A percentile compares a stretch with the other conserved stretches of the same genome.
Conservation (phyloP, 2,113 vertebrate genomes). For the Pseudonaja textilis region DNA sequence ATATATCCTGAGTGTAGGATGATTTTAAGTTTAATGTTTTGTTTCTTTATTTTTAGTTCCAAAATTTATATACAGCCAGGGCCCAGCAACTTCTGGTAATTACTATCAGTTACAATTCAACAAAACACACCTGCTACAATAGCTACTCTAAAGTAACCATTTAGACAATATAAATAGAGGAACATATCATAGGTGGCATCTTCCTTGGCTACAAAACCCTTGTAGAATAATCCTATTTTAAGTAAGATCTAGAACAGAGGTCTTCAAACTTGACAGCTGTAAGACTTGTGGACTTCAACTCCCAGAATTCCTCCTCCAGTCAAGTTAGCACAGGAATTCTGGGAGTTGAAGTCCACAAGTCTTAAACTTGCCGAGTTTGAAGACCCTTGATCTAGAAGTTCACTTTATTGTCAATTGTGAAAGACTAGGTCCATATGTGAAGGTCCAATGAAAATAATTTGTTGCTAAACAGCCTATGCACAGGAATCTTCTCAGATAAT, state of each 20-base stretch:
- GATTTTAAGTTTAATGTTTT: not conserved
- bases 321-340: too few relatives aligned
- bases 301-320: too few relatives aligned
- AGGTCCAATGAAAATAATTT: not conserved
- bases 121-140: not conserved
- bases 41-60: not conserved
- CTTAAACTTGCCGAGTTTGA: too few relatives aligned
- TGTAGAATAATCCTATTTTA: not conserved
- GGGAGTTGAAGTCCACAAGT: too few relatives aligned
- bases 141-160: not conserved
- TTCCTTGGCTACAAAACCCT: not conserved
- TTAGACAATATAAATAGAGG: not conserved
- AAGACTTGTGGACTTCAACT: too few relatives aligned
- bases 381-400: not conserved
- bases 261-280: too few relatives aligned
- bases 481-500: not conserved
- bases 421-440: not conserved
- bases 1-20: not conserved
- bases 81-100: not conserved
- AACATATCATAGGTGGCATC: not conserved
- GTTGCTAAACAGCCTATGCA: not conserved
- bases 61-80: not conserved
- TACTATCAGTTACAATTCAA: not conserved
- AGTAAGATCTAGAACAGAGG: not conserved
- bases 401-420: not conserved